Evolutionary conservation across 2,888 invertebrate genomes (phyloP), one percentile per base, ranked within the genome.

Genomic region (Parnassius orleans): DNA sequence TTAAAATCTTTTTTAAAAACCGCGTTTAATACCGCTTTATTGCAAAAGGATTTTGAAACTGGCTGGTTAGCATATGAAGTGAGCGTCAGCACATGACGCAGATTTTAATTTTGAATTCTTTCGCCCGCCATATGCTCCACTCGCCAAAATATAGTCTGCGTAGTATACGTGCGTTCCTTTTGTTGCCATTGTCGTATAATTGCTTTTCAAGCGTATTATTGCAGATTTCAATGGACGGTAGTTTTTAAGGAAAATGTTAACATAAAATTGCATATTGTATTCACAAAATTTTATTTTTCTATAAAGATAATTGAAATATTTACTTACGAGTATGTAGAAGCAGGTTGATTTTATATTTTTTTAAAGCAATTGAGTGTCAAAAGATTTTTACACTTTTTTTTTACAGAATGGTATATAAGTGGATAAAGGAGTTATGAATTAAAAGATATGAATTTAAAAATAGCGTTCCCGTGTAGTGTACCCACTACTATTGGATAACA

Each of bases 51-150:
- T 60, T 63, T 57, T 51, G 51, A 62, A 60, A 60, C 53, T 54
- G 50, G 47, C 60, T 56, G 57, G 61, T 63, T 59, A 61, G 65
- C 57, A 62, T 57, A 52, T 59, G 66, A 61, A 58, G 65, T 57
- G 60, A 60, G 53, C 63, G 63, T 63, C 63, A 60, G 63, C 72
- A 68, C 66, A 68, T 71, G 71, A 65, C 65, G 66, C 64, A 52
- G 65, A 63, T 66, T 74, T 75, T 74, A 74, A 76, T 76, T 76
- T 74, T 68, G 70, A 72, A 74, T 76, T 71, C 72, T 69, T 66
- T 67, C 69, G 66, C 65, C 58, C 58, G 66, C 74, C 76, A 72
- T 72, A 71, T 77, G 75, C 67, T 68, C 66, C 66, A 54, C 64
- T 64, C 65, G 73, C 77, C 65, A 80, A 80, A 80, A 80, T 60